A percentile compares a stretch with the other conserved stretches of the same genome.
Conservation (phyloP, 2,888 invertebrate species). For the Balanococcus diminutus region DNA sequence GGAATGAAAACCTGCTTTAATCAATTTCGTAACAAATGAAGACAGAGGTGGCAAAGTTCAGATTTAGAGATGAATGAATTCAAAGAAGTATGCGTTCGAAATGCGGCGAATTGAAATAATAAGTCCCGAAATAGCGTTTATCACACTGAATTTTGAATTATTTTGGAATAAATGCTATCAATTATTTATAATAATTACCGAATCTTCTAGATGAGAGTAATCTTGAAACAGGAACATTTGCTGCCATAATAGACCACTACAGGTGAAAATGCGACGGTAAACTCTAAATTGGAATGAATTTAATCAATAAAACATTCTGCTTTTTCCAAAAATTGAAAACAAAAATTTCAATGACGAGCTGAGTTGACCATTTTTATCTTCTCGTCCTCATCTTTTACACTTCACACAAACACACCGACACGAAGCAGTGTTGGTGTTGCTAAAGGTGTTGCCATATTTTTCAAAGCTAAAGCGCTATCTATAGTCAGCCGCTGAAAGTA, state of each 20-base stretch:
- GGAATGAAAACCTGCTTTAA: not conserved
- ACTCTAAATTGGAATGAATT: not conserved
- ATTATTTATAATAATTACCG: not conserved
- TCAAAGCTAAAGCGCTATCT: no score
- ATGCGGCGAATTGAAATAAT: not conserved
- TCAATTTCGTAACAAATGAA: not conserved
- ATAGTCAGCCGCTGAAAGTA: no score
- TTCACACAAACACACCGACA: no score
- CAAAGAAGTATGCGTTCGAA: not conserved
- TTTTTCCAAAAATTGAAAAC: not conserved
- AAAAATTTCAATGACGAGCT: not conserved
- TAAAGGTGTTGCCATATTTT: no score
- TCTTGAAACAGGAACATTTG: not conserved
- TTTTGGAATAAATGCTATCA: not conserved
- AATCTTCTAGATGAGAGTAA: not conserved
- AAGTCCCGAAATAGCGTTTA: not conserved
- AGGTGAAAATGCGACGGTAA: not conserved
- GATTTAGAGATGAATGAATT: not conserved
- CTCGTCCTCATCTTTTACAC: no score
- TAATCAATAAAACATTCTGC: not conserved
- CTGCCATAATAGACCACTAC: not conserved
- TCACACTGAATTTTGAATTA: not conserved
- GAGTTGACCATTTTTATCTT: no score
- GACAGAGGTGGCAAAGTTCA: not conserved
- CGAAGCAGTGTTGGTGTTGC: no score